Percentiles rank a stretch among this genome's conserved stretches.
Conservation (phyloP, 2,888 invertebrate genomes). For the Nomada goodeniana region DNA sequence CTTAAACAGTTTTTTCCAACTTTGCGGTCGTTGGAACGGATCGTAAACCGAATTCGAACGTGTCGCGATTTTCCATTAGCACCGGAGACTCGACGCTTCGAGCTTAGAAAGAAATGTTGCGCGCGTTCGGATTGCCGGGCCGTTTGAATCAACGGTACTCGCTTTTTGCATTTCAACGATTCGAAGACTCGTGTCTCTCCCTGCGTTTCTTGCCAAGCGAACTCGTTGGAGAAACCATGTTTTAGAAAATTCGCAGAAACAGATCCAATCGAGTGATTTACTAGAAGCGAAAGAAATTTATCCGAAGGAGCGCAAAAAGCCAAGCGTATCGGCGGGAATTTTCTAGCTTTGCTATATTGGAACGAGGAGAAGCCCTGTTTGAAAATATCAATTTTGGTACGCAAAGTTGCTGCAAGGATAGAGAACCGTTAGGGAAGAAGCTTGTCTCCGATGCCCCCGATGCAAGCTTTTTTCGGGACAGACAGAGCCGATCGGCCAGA, state of each 20-base stretch:
- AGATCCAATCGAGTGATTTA: neutral
- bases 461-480: too few relatives aligned
- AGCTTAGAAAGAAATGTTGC: constrained; percentile 12
- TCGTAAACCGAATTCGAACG: constrained; percentile 34
- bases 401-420: too few relatives aligned
- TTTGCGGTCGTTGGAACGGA: neutral
- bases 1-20: neutral
- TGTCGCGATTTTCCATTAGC: constrained; percentile 43
- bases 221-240: neutral
- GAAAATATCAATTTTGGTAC: neutral
- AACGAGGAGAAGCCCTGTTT: neutral
- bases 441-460: too few relatives aligned
- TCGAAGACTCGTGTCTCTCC: neutral
- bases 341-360: too few relatives aligned
- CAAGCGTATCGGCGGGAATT: too few relatives aligned
- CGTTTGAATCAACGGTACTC: constrained; percentile 23
- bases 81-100: neutral
- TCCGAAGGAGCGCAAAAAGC: neutral
- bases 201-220: constrained; percentile 18
- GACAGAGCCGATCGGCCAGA: too few relatives aligned
- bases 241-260: neutral
- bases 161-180: constrained; percentile 35
- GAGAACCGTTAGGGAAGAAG: too few relatives aligned
- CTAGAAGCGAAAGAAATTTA: neutral
- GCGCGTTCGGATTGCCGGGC: constrained; percentile 5